Conservation (phyloP, 2,113 vertebrate species). For the Bubo blakistoni region DNA sequence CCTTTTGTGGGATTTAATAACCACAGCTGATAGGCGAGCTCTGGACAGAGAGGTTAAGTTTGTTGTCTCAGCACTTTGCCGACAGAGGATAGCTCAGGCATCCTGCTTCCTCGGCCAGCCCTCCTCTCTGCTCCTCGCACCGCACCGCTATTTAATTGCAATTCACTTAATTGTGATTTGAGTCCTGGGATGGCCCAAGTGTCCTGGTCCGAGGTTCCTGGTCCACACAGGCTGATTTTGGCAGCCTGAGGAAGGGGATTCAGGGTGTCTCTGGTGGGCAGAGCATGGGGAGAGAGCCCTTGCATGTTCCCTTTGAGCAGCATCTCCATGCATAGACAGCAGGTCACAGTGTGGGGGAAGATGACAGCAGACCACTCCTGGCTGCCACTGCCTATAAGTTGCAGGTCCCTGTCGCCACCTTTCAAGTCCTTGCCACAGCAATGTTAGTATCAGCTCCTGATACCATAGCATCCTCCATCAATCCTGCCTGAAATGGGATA, state of each 20-base stretch:
- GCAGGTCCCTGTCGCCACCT: not conserved
- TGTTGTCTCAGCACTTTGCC: constrained; percentile 84
- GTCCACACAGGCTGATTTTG: not conserved
- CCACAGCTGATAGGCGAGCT: constrained; percentile 69
- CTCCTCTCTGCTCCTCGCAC: not conserved
- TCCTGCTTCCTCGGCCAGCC: constrained; percentile 20
- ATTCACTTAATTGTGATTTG: not conserved
- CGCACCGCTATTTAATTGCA: accelerated
- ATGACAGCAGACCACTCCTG: not conserved
- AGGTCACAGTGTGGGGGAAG: not conserved
- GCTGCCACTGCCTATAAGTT: not conserved
- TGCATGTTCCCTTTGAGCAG: not conserved
- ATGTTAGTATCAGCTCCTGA: not conserved
- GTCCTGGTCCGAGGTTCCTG: not conserved
- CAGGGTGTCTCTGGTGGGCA: not conserved
- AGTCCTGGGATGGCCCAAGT: not conserved
- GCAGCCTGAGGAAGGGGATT: not conserved
- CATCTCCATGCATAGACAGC: not conserved
- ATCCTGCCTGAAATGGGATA: no score
- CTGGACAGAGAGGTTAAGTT: constrained; percentile 82
- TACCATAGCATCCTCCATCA: not conserved
- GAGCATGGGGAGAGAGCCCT: not conserved
- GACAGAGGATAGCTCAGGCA: constrained; percentile 59
- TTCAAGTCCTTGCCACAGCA: not conserved
- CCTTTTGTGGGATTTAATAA: constrained; percentile 84